phyloP scores from a whole-genome alignment of 2,797 vertebrate species.

The Gallinago nigripennis region DNA sequence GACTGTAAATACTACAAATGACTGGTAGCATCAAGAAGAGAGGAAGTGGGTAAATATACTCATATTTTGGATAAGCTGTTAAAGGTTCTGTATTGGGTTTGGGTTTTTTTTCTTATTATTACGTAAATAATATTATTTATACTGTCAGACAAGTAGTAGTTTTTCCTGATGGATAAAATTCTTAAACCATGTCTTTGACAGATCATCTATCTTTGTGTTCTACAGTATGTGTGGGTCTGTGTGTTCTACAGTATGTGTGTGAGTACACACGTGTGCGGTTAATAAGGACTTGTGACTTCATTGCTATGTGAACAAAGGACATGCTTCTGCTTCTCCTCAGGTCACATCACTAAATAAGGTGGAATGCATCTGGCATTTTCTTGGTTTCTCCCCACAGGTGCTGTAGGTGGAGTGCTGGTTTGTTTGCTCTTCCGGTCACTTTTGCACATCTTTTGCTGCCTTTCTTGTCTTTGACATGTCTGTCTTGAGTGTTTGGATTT shows the following conservation, averaged over 20 bases:
- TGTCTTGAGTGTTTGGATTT: neutral
- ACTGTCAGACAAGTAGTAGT: neutral
- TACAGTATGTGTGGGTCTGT: too few relatives aligned
- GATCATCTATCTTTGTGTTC: neutral
- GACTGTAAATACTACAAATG: neutral
- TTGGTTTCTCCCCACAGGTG: neutral
- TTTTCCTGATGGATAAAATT: neutral
- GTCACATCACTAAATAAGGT: neutral
- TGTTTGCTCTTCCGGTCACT: neutral
- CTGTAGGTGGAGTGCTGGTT: neutral
- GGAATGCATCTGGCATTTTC: neutral
- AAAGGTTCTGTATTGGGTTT: neutral
- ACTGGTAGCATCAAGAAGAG: neutral
- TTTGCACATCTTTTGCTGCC: neutral
- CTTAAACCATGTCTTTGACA: neutral
- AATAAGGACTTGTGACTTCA: neutral
- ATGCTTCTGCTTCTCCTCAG: fast-evolving
- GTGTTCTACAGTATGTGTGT: neutral
- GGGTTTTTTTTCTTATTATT: neutral
- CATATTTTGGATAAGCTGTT: neutral
- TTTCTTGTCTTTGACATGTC: neutral
- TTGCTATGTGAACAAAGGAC: neutral
- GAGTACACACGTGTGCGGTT: fast-evolving
- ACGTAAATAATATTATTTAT: neutral
- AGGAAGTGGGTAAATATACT: neutral